Evolutionary conservation across 2,797 vertebrate species (phyloP).

Genomic region (Trichosurus vulpecula): DNA sequence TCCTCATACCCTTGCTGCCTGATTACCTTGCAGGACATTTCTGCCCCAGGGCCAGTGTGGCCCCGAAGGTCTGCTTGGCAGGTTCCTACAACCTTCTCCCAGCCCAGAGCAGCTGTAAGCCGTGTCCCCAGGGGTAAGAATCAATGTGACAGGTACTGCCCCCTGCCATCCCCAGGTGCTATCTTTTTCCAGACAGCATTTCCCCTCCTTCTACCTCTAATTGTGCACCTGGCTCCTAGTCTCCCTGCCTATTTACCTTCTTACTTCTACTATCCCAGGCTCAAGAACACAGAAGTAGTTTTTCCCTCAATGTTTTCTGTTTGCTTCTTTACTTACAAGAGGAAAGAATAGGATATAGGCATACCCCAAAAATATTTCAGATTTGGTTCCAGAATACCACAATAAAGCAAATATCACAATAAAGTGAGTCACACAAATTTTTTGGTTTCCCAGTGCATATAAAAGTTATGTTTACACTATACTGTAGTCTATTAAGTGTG

Average conservation of each 20-base stretch:
- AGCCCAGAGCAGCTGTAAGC: slow-evolving; percentile 86
- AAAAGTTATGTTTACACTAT: not conserved
- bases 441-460: not conserved
- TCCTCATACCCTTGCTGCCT: not conserved
- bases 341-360: not conserved
- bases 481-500: not conserved
- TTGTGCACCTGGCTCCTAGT: not conserved
- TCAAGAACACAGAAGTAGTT: not conserved
- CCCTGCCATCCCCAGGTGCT: not conserved
- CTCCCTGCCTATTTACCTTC: not conserved
- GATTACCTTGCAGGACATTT: slow-evolving; percentile 88
- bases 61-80: slow-evolving; percentile 88
- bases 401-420: not conserved
- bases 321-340: not conserved
- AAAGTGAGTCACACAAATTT: not conserved
- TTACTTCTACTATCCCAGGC: not conserved
- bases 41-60: slow-evolving; percentile 88
- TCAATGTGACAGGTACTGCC: not conserved
- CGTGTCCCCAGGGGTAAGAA: slow-evolving; percentile 91
- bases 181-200: not conserved
- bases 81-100: slow-evolving; percentile 88
- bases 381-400: not conserved
- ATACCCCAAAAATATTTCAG: not conserved
- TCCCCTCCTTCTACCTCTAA: not conserved
- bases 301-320: not conserved